Evolutionary conservation across 1,140 invertebrate genomes (phyloP), one percentile per base, ranked within the genome.

Genomic region (Ephestia elutella): DNA sequence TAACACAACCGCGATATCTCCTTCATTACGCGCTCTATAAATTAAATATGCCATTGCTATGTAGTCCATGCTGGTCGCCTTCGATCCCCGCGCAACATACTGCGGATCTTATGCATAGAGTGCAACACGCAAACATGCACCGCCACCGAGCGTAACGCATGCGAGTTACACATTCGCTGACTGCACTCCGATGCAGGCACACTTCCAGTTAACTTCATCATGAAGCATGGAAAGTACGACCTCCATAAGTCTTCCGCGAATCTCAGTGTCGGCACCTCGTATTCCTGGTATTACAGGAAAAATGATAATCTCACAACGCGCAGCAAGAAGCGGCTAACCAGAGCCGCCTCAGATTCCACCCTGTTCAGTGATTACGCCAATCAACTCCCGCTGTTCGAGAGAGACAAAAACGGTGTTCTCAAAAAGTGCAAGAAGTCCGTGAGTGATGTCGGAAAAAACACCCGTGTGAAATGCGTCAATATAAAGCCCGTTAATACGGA

Each of bases 211-310:
- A 63, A 64, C 65, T 76, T 72, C 65, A 84, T 65, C 61, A 91
- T 91, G 90, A 91, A 91, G 75, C 86, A 91, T 83, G 90, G 90
- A 69, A 91, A 90, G 82, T 91, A 91, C 75, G 85, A 90, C 84
- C 80, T 91, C 49, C 74, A 88, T 62, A 90, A 90, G 77, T 89
- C 86, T 57, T 89, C 90, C 44, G 74, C 78, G 53, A 89, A 90
- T 54, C 75, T 87, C 61, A 87, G 81, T 64, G 71, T 88, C 56
- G 86, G 81, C 21, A 88, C 87, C 15, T 89, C 87, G 11, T 87
- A 89, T 51, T 89, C 87, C 19, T 89, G 87, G 89, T 85, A 89
- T 60, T 89, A 89, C 71, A 84, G 73, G 70, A 87, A 87, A 67
- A 82, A 77, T 55, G 78, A 88, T 55, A 82, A 78, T 65, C 69